phyloP scores from a whole-genome alignment of 2,113 vertebrate species.

The Amphilophus citrinellus region DNA sequence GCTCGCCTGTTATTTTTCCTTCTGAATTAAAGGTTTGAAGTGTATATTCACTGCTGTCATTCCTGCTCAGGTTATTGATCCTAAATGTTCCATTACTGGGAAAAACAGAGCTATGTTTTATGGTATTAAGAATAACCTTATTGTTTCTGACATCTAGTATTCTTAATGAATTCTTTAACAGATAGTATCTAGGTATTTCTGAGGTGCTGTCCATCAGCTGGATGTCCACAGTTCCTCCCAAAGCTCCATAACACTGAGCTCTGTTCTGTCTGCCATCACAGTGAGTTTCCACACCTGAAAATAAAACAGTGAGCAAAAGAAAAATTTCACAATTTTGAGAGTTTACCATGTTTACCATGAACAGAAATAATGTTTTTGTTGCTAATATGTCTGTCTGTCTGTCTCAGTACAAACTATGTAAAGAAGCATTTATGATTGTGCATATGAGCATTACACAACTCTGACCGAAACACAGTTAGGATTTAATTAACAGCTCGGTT shows the following conservation, averaged over 20 bases:
- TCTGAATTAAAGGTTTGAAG: background rate
- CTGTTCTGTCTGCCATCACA: conserved; percentile 42
- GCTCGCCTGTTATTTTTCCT: fast-evolving
- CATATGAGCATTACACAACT: background rate
- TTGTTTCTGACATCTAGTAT: too few species aligned
- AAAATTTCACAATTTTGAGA: background rate
- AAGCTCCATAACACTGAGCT: too few species aligned
- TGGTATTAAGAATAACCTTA: background rate
- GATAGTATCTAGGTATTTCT: fast-evolving
- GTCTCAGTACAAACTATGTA: background rate
- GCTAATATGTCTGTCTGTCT: background rate
- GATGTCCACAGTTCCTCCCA: background rate
- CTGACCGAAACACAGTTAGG: background rate
- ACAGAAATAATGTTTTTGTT: background rate
- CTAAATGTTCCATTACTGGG: background rate
- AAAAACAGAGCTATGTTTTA: background rate
- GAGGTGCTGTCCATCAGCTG: conserved; percentile 9
- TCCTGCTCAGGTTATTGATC: background rate
- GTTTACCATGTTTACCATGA: background rate
- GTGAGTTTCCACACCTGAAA: conserved; percentile 16
- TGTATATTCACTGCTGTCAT: background rate
- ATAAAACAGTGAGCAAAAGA: fast-evolving
- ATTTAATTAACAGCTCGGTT: background rate
- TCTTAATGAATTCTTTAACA: too few species aligned
- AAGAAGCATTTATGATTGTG: background rate